Conservation (phyloP, 2,888 invertebrate species). For the Psylliodes chrysocephalus region DNA sequence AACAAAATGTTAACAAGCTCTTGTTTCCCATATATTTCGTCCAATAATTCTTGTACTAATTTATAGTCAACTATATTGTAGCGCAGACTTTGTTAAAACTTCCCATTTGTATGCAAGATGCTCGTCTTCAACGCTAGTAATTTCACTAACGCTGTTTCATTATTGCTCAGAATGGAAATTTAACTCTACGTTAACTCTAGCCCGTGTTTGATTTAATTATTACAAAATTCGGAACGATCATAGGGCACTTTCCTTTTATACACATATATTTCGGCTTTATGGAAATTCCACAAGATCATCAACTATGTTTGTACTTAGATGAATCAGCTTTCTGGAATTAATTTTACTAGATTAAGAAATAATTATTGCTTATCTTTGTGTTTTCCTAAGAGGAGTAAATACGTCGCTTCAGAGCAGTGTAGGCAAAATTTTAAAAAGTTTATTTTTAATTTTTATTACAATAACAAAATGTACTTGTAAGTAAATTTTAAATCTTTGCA, state of each 20-base stretch:
- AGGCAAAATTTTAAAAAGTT: no score
- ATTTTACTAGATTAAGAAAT: no score
- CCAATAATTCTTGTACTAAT: slow-evolving; percentile 17
- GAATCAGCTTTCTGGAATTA: no score
- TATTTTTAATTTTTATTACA: no score
- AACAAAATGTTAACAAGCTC: not conserved
- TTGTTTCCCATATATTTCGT: not conserved
- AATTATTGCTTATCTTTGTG: no score
- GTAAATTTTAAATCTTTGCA: no score
- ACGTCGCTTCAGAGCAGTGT: no score
- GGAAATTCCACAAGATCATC: slow-evolving; percentile 6
- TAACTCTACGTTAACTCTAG: slow-evolving; percentile 27
- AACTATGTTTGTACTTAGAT: not conserved
- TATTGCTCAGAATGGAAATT: slow-evolving; percentile 35
- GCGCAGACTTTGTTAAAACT: slow-evolving; percentile 24
- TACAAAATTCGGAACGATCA: slow-evolving; percentile 21
- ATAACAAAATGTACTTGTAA: no score
- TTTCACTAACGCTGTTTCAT: slow-evolving; percentile 57
- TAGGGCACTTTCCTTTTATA: slow-evolving; percentile 9
- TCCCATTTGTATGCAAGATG: slow-evolving; percentile 58
- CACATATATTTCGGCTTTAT: slow-evolving; percentile 10
- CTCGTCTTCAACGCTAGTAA: slow-evolving; percentile 53
- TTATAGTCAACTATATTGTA: slow-evolving; percentile 26
- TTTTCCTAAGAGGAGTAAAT: no score
- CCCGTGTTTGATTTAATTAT: slow-evolving; percentile 32